These are phyloP conservation scores for Cephonodes hylas DNA, from an alignment of 2,888 invertebrate species.

Conservation along the genomic window DNA sequence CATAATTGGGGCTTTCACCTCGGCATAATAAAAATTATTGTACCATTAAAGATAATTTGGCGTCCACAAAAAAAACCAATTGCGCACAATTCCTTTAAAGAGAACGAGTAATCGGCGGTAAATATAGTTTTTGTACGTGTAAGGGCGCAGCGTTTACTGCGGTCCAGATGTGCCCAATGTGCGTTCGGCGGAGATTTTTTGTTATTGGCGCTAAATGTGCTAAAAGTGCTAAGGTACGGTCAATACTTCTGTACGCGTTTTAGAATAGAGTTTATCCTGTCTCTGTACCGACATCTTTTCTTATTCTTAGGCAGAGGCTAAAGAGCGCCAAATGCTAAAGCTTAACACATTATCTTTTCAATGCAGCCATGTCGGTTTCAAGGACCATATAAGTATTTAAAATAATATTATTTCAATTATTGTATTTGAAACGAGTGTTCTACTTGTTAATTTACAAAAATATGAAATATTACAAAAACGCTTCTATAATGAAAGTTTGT, in stretches of 20 bases:
- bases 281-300: too few species aligned
- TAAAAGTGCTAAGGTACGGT: neutral
- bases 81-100: neutral
- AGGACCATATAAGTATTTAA: too few species aligned
- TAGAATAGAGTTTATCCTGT: too few species aligned
- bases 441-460: too few species aligned
- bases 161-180: neutral
- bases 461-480: too few species aligned
- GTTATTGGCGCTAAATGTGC: neutral
- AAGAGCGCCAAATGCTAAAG: too few species aligned
- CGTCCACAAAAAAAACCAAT: slow-evolving; percentile 7
- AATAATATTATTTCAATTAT: too few species aligned
- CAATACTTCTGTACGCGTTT: neutral
- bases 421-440: too few species aligned
- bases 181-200: neutral
- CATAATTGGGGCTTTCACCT: slow-evolving; percentile 27
- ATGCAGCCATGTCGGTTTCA: too few species aligned
- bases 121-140: neutral
- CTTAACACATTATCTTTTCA: too few species aligned
- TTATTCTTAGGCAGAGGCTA: too few species aligned
- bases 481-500: too few species aligned
- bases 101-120: neutral
- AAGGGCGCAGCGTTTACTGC: neutral
- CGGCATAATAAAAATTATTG: slow-evolving; percentile 25
- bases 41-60: neutral